Base-by-base conservation (phyloP, 2,113 vertebrate species). In the Podarcis raffonei region DNA sequence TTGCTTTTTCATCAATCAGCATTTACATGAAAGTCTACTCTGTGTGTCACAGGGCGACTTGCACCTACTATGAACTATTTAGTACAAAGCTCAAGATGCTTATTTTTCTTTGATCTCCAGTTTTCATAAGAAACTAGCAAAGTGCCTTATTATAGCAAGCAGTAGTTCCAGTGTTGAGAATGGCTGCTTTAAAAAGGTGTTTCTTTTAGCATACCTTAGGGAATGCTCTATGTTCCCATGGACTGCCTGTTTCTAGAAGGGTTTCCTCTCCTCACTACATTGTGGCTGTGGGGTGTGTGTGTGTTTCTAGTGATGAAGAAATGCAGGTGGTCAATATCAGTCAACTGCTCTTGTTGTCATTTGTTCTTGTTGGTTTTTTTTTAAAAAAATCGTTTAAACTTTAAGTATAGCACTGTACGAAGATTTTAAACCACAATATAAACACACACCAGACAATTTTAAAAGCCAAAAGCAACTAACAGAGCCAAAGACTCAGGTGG, bases 81-180 rank as follows among this genome's bases (percentile, higher is more conserved):
- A 95, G 91, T 91, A 94, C 94, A 90, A 95, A 94, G 89, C 92
- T 91, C 95, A 94, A 95, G 95, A 95, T 93, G 95, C 85, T 95
- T 87, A 89, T 77, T 92, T 95, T 84, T 92, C 90, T 93, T 82
- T 94, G 94, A 96, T 95, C 94, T 95, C 95, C 16, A 75, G 85
- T 89, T 69, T 72, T 84, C 57, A 32, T 32, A 53, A 84, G 57
- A 65, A 62, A 35, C 30, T 62, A 81, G 30, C 22, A 57, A 84
- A 84, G 30, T 35, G 69, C 20, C 30, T 57, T 74, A 69, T 72
- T 84, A 53, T 32, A 30, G 32, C 30, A 57, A 13, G 5, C 81
- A 42, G 22, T 32, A 32, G 74, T 84, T 37, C 42, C 69, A 35
- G 30, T 35, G 18, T 20, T 59, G 57, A 74, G 1, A 57, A 42